These are phyloP conservation scores for Sebastes minor DNA, from an alignment of 2,797 vertebrate species.

Conservation along the genomic window DNA sequence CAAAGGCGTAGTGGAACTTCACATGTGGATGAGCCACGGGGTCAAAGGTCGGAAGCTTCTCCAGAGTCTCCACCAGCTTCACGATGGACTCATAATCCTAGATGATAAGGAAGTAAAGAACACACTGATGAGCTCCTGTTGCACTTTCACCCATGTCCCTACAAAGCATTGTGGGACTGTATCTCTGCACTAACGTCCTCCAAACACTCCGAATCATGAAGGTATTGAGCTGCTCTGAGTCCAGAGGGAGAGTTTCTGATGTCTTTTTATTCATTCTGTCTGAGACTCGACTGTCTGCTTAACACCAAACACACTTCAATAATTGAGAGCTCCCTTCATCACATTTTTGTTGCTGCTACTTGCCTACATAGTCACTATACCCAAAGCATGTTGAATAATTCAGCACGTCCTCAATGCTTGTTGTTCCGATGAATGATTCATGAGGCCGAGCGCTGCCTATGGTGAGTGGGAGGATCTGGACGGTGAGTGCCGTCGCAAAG, in stretches of 20 bases:
- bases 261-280: conserved; percentile 17
- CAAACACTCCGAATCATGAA: neutral
- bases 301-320: conserved; percentile 45
- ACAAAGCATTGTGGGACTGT: neutral
- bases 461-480: conserved; percentile 41
- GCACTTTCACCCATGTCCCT: too few species aligned
- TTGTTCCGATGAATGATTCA: conserved; percentile 72
- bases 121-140: neutral
- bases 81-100: conserved; percentile 98
- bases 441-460: conserved; percentile 36
- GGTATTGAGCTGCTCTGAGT: neutral
- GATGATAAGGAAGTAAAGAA: neutral
- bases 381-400: conserved; percentile 74
- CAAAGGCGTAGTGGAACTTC: conserved; percentile 97
- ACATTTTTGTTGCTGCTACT: conserved; percentile 37
- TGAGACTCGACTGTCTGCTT: conserved; percentile 11
- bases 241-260: neutral
- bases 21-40: conserved; percentile 93
- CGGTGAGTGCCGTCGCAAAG: conserved; percentile 13
- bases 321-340: conserved; percentile 46
- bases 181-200: neutral
- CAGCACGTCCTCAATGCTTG: conserved; percentile 50
- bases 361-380: conserved; percentile 25
- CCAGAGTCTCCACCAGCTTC: conserved; percentile 95
- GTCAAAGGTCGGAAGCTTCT: conserved; percentile 97